These are phyloP conservation scores for Melanotaenia parkinsoni DNA, from an alignment of 2,797 vertebrate genomes.

Conservation along the genomic window DNA sequence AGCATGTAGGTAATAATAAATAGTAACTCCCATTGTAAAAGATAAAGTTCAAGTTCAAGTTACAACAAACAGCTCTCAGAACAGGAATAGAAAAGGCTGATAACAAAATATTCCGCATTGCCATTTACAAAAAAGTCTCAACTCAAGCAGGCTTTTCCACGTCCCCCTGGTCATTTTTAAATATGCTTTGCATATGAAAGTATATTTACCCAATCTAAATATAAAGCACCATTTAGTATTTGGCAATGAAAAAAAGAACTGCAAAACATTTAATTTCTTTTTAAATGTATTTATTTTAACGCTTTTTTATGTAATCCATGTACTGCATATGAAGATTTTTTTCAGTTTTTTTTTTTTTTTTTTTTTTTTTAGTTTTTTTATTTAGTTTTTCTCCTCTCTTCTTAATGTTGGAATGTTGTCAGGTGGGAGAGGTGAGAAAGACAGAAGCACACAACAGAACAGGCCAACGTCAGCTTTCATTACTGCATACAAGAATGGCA, in stretches of 20 bases:
- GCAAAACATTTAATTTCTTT: constrained; percentile 89
- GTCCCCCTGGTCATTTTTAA: constrained; percentile 84
- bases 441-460: constrained; percentile 98
- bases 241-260: constrained; percentile 98
- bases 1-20: constrained; percentile 98
- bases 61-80: constrained; percentile 99
- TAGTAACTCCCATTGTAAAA: constrained; percentile 99
- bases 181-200: constrained; percentile 99
- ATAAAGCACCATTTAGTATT: constrained; percentile 99
- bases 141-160: constrained; percentile 96
- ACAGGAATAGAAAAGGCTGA: constrained; percentile 99
- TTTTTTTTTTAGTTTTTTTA: constrained; percentile 27
- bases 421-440: constrained; percentile 90
- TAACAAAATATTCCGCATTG: constrained; percentile 99
- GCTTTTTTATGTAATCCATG: constrained; percentile 86
- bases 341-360: constrained; percentile 63
- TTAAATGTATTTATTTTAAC: constrained; percentile 81
- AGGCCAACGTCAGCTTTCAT: constrained; percentile 98
- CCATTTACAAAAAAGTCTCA: constrained; percentile 99
- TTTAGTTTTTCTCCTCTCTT: constrained; percentile 61
- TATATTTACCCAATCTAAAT: constrained; percentile 96
- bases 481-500: constrained; percentile 99
- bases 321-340: constrained; percentile 94
- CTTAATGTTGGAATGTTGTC: constrained; percentile 96
- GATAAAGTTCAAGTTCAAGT: constrained; percentile 99